These are phyloP conservation scores for Enteromius afrohamiltoni DNA, from an alignment of 2,797 vertebrate genomes.

Conservation along the genomic window DNA sequence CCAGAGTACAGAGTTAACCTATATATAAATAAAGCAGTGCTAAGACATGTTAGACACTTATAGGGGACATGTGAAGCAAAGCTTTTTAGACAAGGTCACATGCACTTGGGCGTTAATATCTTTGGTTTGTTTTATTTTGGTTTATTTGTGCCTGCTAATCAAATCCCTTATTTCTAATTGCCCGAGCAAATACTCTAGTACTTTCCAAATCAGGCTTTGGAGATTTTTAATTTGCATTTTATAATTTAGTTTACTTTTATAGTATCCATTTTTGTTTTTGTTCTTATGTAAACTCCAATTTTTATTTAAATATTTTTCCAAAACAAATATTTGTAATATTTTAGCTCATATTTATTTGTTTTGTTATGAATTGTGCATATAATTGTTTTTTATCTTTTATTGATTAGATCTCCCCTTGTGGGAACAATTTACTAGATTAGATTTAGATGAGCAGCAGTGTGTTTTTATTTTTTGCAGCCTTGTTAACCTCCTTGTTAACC, in stretches of 20 bases:
- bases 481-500: slow-evolving; percentile 35
- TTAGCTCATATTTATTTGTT: neutral
- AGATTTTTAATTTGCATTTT: neutral
- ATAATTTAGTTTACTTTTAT: too few relatives aligned
- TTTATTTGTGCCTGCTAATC: neutral
- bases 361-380: neutral
- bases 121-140: neutral
- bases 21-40: slow-evolving; percentile 26
- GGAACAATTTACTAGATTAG: neutral
- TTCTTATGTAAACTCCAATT: neutral
- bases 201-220: neutral
- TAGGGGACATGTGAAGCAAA: neutral
- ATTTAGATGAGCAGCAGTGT: neutral
- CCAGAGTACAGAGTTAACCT: neutral
- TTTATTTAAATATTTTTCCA: neutral
- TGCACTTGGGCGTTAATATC: neutral
- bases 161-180: neutral
- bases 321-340: neutral
- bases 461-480: neutral
- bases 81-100: slow-evolving; percentile 2
- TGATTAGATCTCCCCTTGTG: neutral
- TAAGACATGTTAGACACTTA: neutral
- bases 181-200: neutral
- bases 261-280: neutral
- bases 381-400: neutral